Conservation (phyloP, 2,888 invertebrate species). For the Metallyticus violacea region DNA sequence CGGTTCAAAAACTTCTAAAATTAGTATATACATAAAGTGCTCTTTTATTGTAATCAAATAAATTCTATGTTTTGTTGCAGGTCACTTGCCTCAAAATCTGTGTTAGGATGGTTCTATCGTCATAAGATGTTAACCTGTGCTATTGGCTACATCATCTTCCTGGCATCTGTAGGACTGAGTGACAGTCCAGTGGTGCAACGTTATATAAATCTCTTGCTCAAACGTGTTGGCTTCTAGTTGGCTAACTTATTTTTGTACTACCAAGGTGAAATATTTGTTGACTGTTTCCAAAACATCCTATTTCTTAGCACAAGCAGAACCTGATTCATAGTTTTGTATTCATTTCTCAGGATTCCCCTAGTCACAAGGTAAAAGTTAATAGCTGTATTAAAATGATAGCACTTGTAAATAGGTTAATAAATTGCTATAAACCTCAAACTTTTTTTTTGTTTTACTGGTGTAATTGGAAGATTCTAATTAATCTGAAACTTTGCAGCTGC, state of each 20-base stretch:
- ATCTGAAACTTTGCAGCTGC: too few species aligned
- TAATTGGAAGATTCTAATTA: too few species aligned
- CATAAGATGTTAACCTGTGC: constrained; percentile 62
- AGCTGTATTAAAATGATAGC: neutral
- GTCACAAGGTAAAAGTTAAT: neutral
- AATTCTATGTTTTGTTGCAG: neutral
- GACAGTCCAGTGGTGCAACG: constrained; percentile 55
- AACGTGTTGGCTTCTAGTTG: neutral
- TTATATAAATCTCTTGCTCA: neutral
- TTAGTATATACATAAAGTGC: too few species aligned
- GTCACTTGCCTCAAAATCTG: neutral
- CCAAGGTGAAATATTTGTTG: neutral
- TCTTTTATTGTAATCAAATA: too few species aligned
- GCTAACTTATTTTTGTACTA: neutral
- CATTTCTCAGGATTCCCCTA: neutral
- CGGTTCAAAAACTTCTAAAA: neutral
- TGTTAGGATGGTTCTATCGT: constrained; percentile 53
- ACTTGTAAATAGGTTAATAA: neutral
- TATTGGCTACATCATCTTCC: constrained; percentile 60
- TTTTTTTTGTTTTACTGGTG: too few species aligned
- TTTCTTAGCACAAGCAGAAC: neutral
- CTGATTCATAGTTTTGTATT: neutral
- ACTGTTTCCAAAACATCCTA: neutral
- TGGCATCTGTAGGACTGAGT: constrained; percentile 62
- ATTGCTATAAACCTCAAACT: neutral